Base-by-base conservation (phyloP, 1,140 invertebrate species). In the Tribolium castaneum region DNA sequence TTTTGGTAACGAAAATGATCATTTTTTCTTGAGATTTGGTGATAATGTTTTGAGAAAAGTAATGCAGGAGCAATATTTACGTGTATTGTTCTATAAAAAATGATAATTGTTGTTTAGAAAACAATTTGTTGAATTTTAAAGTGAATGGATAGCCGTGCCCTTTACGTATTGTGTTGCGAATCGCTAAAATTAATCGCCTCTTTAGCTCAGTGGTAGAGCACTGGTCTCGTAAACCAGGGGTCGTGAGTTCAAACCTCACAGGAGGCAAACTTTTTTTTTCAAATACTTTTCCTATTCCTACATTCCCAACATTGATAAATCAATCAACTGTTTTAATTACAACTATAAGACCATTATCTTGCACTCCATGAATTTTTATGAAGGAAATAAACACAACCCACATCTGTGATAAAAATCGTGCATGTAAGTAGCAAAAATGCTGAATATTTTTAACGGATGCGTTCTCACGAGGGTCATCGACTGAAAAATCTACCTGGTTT, bases 171-270 rank as follows among this genome's bases (percentile, higher is more conserved):
- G 3, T 4, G 12, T 6, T 9, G 6, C 30, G 3, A 19, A 6
- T 6, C 2, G 13, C 22, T 22, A 12, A 7, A 14, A 6, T 52
- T 30, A 54, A 52, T 22, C 81, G 94, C 94, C 94, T 94, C 93
- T 93, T 93, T 95, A 95, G 94, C 94, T 95, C 93, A 95, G 94
- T 93, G 94, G 94, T 92, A 95, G 94, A 95, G 94, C 94, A 94
- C 93, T 95, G 93, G 94, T 95, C 94, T 95, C 93, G 93, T 95
- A 95, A 95, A 95, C 94, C 93, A 94, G 93, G 93, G 93, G 93
- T 95, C 94, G 93, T 93, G 93, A 94, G 93, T 95, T 95, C 94
- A 92, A 94, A 92, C 92, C 94, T 94, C 94, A 93, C 92, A 92
- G 92, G 92, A 92, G 92, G 92, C 92, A 92, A 10, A 1, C 7